Percentiles rank a stretch among this genome's conserved stretches.
phyloP scores from a whole-genome alignment of 2,888 invertebrate species.

The Eulithis testata region DNA sequence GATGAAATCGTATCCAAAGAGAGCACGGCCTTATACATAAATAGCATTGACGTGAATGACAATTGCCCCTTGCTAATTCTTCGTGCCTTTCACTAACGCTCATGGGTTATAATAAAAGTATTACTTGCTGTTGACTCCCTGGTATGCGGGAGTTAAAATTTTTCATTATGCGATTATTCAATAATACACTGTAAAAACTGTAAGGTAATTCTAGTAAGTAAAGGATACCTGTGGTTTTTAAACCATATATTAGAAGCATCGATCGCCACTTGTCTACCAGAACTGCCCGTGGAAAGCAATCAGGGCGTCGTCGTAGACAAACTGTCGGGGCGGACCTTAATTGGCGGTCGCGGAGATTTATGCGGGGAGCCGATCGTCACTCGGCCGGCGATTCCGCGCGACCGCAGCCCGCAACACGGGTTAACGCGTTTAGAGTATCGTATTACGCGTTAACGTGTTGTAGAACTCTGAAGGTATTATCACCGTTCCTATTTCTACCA shows the following conservation, averaged over 20 bases:
- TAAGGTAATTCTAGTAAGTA: too few relatives aligned
- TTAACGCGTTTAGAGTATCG: slow-evolving; percentile 18
- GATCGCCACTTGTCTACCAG: slow-evolving; percentile 13
- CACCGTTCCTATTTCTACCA: background rate
- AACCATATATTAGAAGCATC: too few relatives aligned
- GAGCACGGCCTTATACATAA: too few relatives aligned
- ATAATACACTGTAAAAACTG: too few relatives aligned
- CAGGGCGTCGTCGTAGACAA: slow-evolving; percentile 82
- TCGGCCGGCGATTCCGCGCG: slow-evolving; percentile 62
- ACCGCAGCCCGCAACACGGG: slow-evolving; percentile 51
- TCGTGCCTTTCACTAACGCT: too few relatives aligned
- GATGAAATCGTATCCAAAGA: too few relatives aligned
- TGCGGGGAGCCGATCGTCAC: slow-evolving; percentile 78
- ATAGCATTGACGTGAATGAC: background rate
- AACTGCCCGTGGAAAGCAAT: slow-evolving; percentile 73
- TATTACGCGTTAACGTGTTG: background rate
- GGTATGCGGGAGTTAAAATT: too few relatives aligned
- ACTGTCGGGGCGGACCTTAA: slow-evolving; percentile 82
- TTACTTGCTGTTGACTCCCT: too few relatives aligned
- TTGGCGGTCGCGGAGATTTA: slow-evolving; percentile 84
- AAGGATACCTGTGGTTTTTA: too few relatives aligned
- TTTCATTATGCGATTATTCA: too few relatives aligned
- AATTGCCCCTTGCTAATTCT: too few relatives aligned
- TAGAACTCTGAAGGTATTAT: background rate
- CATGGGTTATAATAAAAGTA: too few relatives aligned